These are phyloP conservation scores for Diorhabda sublineata DNA, from an alignment of 1,140 invertebrate species.

Conservation along the genomic window DNA sequence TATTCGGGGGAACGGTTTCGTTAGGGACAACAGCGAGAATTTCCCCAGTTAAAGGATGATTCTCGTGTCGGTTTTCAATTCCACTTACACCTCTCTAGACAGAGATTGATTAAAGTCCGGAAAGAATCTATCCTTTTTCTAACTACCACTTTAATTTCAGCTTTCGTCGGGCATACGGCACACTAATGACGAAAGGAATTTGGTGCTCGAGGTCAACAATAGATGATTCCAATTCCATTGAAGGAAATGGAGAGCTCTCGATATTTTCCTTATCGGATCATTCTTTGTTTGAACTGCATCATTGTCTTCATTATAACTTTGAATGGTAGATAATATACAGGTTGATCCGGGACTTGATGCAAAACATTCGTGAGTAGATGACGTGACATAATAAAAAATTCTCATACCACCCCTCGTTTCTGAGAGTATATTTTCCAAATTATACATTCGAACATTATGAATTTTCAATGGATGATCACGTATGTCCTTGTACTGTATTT, in stretches of 20 bases:
- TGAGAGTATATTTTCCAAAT: no score
- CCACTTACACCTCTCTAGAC: conserved; percentile 1
- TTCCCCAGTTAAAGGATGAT: not conserved
- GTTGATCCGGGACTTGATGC: no score
- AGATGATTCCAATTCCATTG: conserved; percentile 2
- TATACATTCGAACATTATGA: no score
- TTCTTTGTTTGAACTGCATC: not conserved
- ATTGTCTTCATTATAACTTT: no score
- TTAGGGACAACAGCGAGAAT: not conserved
- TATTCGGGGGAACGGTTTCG: not conserved
- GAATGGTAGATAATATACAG: no score
- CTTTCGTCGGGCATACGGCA: conserved; percentile 1
- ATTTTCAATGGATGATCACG: no score
- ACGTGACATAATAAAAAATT: no score
- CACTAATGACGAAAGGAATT: conserved; percentile 1
- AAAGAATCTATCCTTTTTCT: conserved; percentile 2
- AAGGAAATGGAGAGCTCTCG: not conserved
- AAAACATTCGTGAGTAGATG: no score
- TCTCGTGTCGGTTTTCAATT: not conserved
- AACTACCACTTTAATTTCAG: not conserved
- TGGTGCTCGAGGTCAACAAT: not conserved
- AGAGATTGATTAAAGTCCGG: not conserved
- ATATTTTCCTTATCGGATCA: not conserved
- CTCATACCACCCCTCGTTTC: no score
- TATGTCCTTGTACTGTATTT: no score